Conservation (phyloP, 30 jellyfish, hydroid and myxozoan species). For the Pelagia noctiluca region DNA sequence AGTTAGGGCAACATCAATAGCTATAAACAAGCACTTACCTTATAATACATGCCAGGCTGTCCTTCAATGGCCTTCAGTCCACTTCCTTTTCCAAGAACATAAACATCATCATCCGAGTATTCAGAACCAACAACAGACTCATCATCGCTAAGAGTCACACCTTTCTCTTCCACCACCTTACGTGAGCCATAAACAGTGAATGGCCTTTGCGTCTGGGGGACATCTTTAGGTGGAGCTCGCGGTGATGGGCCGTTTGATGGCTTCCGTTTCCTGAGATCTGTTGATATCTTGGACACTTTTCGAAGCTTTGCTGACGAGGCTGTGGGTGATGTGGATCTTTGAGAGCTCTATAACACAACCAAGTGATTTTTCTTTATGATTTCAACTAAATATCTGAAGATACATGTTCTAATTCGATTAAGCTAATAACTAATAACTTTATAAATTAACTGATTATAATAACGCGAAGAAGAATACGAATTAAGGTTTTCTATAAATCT, state of each 20-base stretch:
- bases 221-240: not conserved
- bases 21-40: slow-evolving; percentile 65
- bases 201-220: slow-evolving; percentile 61
- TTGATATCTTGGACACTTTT: slow-evolving; percentile 65
- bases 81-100: slow-evolving; percentile 63
- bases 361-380: not conserved
- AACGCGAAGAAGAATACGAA: no score
- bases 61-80: slow-evolving; percentile 88
- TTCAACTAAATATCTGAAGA: not conserved
- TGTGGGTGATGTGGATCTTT: slow-evolving; percentile 25
- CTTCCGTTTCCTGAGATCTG: slow-evolving; percentile 79
- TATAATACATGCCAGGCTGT: slow-evolving; percentile 90
- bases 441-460: no score
- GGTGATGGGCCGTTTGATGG: slow-evolving; percentile 31
- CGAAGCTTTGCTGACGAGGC: slow-evolving; percentile 29
- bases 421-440: no score
- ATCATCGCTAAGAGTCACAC: slow-evolving; percentile 54
- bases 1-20: no score
- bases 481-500: no score
- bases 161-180: slow-evolving; percentile 83
- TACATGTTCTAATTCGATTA: not conserved
- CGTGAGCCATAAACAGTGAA: slow-evolving; percentile 91
- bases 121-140: slow-evolving; percentile 77
- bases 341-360: slow-evolving; percentile 11
- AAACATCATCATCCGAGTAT: slow-evolving; percentile 78